Evolutionary conservation across 2,888 invertebrate species (phyloP), one percentile per base, ranked within the genome.

Genomic region (Trissolcus japonicus): DNA sequence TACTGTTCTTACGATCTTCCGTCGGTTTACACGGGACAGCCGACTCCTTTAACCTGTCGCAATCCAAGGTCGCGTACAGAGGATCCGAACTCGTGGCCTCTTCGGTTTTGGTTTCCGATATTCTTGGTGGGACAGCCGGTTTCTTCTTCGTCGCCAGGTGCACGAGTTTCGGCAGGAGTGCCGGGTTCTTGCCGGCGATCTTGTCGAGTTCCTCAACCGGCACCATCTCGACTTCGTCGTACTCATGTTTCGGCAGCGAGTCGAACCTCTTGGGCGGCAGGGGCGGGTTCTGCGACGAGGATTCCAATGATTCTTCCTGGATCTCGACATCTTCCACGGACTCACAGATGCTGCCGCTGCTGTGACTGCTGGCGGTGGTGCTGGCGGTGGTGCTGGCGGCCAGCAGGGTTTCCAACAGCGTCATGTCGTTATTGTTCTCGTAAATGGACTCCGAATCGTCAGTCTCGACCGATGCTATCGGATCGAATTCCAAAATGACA

Each of bases 351-450:
- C 87, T 90, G 13, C 88, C 87, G 13, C 89, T 89, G 4, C 75
- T 69, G 4, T 59, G 75, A 14, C 93, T 91, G 53, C 91, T 92
- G 6, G 93, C 93, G 82, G 94, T 93, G 17, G 94, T 92, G 76
- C 94, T 94, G 46, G 93, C 93, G 75, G 94, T 93, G 17, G 94
- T 92, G 76, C 94, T 94, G 46, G 93, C 93, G 75, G 93, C 92
- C 9, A 95, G 88, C 61, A 94, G 90, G 59, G 93, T 92, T 85
- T 94, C 94, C 21, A 94, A 85, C 19, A 94, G 85, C 80, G 92
- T 87, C 50, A 93, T 84, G 83, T 93, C 92, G 86, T 93, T 93
- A 76, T 92, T 93, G 56, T 71, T 69, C 54, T 88, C 86, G 29
- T 86, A 86, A 83, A 71, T 85, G 76, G 60, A 87, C 68, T 72